Evolutionary conservation across 2,888 invertebrate species (phyloP), one percentile per base, ranked within the genome.

Genomic region (Endomychus coccineus): DNA sequence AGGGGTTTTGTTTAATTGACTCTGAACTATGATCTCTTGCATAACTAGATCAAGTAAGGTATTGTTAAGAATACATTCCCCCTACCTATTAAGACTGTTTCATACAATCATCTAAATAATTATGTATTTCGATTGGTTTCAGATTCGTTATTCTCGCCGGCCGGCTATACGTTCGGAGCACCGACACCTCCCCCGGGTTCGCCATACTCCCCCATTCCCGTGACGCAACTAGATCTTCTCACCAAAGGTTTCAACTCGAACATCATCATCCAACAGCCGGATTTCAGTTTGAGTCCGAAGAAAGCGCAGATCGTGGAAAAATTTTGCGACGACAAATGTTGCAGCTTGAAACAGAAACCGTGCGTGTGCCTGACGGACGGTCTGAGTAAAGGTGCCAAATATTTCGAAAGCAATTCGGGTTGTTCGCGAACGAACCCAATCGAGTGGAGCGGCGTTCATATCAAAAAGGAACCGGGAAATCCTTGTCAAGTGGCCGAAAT

Each of bases 371-470:
- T 28, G 23, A 28, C 28, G 17, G 28, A 43, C 25, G 44, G 21
- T 13, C 40, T 12, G 53, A 54, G 30, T 22, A n/a, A n/a, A n/a
- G n/a, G n/a, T 17, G 7, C 12, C 17, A 11, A 23, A 24, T 21
- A 34, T 16, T 34, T n/a, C n/a, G n/a, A n/a, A n/a, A n/a, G n/a
- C n/a, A n/a, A n/a, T n/a, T 30, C 41, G 12, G 80, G 81, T 2
- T 82, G 81, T 60, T 80, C 80, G 58, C 69, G 81, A 28, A 81
- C 81, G 6, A 74, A 80, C 59, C 80, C 81, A 3, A 73, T 80
- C 40, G 75, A 78, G 38, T 80, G 79, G 79, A 64, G 49, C 27
- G 54, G 57, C 13, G 68, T 75, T 32, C 71, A 75, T 51, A 77
- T 81, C 38, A 82, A 82, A 59, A 71, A 80, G 40, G 81, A 81